Percentiles rank a stretch among this genome's conserved stretches.
phyloP scores from a whole-genome alignment of 1,140 invertebrate species.

The Cydia pomonella region DNA sequence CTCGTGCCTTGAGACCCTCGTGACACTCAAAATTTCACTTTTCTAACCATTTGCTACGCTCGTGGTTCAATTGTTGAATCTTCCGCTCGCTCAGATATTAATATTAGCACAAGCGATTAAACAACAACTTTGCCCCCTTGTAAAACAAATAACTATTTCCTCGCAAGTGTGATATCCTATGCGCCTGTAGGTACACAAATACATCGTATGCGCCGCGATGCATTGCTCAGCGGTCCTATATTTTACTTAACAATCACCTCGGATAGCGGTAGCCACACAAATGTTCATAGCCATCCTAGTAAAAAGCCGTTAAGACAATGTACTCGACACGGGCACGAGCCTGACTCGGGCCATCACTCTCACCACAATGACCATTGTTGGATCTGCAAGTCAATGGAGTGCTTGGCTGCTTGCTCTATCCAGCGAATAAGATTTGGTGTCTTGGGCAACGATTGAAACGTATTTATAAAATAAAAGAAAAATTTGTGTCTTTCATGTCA shows the following conservation, averaged over 20 bases:
- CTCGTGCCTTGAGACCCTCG: no score
- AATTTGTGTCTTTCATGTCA: no score
- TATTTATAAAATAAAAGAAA: no score
- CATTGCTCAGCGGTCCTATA: background rate
- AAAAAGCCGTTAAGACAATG: conserved; percentile 12
- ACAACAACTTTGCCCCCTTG: no score
- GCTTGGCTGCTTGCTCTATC: conserved; percentile 23
- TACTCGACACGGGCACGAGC: background rate
- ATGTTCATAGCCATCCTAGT: background rate
- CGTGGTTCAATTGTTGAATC: no score
- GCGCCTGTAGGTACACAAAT: background rate
- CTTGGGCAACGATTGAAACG: no score
- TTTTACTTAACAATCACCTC: conserved; percentile 13
- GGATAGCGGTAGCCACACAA: background rate
- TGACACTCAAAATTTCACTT: no score
- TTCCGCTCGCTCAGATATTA: no score
- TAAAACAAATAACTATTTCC: no score
- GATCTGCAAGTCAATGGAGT: conserved; percentile 40
- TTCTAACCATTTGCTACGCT: no score
- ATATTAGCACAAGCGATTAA: no score
- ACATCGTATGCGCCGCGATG: background rate
- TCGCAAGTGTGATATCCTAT: no score
- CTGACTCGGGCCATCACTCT: conserved; percentile 35
- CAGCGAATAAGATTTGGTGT: background rate
- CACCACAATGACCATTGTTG: conserved; percentile 44